phyloP scores from a whole-genome alignment of 64 coral and sea anemone species.

The Dendrophyllia cribrosa region DNA sequence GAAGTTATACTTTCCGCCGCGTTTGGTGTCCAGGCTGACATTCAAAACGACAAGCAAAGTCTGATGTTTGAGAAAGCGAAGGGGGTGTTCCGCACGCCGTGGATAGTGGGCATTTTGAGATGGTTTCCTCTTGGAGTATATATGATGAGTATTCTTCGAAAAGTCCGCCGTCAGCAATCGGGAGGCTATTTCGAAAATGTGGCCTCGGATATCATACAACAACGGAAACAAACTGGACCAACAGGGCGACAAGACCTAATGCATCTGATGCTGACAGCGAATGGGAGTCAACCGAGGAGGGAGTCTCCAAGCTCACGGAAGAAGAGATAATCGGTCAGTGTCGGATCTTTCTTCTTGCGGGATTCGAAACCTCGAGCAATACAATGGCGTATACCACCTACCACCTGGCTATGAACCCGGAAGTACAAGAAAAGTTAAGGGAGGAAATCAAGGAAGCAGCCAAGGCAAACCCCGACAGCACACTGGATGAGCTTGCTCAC shows the following conservation, averaged over 20 bases:
- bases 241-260: conserved; percentile 56
- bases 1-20: conserved; percentile 69
- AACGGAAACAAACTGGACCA: conserved; percentile 32
- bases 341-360: conserved; percentile 64
- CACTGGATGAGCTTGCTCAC: conserved; percentile 39
- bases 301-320: conserved; percentile 32
- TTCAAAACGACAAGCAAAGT: conserved; percentile 45
- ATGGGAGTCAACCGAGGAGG: conserved; percentile 12
- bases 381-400: conserved; percentile 52
- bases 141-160: neutral
- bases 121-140: neutral
- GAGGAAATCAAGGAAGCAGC: conserved; percentile 11
- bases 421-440: conserved; percentile 50
- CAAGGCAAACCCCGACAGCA: conserved; percentile 44
- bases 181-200: conserved; percentile 45
- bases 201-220: conserved; percentile 31
- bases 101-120: neutral
- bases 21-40: conserved; percentile 63
- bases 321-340: conserved; percentile 73
- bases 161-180: no score
- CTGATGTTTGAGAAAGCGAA: conserved; percentile 13
- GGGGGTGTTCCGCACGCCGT: neutral
- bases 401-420: conserved; percentile 63
- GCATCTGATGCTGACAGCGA: conserved; percentile 67
- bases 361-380: conserved; percentile 69